phyloP scores from a whole-genome alignment of 2,888 invertebrate genomes.

The Himalopsyche tibetana region DNA sequence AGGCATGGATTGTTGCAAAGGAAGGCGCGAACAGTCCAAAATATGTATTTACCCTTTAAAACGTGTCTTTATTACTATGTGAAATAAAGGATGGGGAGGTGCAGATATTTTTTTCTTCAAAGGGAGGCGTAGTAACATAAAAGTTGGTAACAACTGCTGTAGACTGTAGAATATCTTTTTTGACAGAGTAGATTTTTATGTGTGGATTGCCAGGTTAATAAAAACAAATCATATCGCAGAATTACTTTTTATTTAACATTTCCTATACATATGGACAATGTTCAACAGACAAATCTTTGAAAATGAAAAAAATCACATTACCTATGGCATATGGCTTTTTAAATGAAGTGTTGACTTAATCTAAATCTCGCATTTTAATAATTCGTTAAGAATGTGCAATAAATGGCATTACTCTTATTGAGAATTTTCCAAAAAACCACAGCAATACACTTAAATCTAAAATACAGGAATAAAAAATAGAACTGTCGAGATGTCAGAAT shows the following conservation, averaged over 20 bases:
- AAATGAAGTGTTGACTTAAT: conserved; percentile 34
- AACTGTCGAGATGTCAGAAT: conserved; percentile 49
- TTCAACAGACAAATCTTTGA: neutral
- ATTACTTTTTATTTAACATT: conserved; percentile 34
- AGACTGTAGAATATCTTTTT: too few species aligned
- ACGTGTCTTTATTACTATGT: too few species aligned
- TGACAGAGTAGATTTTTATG: too few species aligned
- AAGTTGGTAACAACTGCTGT: too few species aligned
- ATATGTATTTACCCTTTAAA: too few species aligned
- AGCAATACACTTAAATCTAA: conserved; percentile 43
- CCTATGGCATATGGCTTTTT: conserved; percentile 1
- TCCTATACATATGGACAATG: conserved; percentile 11
- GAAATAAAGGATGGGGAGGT: too few species aligned
- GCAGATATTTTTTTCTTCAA: too few species aligned
- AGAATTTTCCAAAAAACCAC: conserved; percentile 32
- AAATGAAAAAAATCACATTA: conserved; percentile 27
- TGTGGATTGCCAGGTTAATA: neutral
- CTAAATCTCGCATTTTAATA: conserved; percentile 31
- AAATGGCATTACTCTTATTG: conserved; percentile 32
- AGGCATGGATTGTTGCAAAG: too few species aligned
- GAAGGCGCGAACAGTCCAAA: too few species aligned
- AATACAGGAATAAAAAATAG: conserved; percentile 44
- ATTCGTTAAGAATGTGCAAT: conserved; percentile 35
- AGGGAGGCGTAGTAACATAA: too few species aligned
- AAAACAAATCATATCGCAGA: neutral